phyloP scores from a whole-genome alignment of 2,797 vertebrate species.

The Danio albolineatus region DNA sequence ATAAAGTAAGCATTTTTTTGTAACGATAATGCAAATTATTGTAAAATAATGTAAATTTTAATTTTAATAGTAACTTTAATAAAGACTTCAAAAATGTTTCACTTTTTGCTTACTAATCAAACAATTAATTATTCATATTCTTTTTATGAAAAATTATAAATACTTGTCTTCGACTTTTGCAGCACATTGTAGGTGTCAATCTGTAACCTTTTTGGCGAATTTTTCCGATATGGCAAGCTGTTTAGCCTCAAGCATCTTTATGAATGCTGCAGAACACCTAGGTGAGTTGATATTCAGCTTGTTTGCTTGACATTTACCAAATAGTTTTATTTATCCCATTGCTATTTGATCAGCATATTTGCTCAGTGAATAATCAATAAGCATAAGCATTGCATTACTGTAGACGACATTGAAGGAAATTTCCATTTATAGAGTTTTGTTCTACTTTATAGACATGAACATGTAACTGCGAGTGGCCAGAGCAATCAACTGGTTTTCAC shows the following conservation, averaged over 20 bases:
- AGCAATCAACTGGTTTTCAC: background rate
- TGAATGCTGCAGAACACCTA: constrained; percentile 61
- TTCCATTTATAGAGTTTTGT: constrained; percentile 14
- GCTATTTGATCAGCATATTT: constrained; percentile 47
- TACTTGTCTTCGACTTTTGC: background rate
- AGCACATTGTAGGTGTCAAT: background rate
- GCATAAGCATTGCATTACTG: constrained; percentile 53
- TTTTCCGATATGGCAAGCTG: constrained; percentile 58
- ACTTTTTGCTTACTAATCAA: too few relatives aligned
- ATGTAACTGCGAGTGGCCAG: constrained; percentile 26
- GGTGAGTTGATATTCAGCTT: constrained; percentile 45
- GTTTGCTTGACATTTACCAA: constrained; percentile 55
- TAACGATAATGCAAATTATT: too few relatives aligned
- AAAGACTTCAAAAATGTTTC: too few relatives aligned
- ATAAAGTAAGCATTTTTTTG: too few relatives aligned
- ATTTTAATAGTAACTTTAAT: too few relatives aligned
- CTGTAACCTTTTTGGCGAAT: constrained; percentile 60
- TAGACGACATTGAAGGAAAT: constrained; percentile 40
- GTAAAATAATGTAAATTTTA: too few relatives aligned
- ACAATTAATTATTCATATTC: too few relatives aligned
- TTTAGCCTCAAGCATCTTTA: constrained; percentile 41
- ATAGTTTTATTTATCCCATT: constrained; percentile 54
- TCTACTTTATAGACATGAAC: constrained; percentile 26
- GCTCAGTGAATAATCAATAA: constrained; percentile 56
- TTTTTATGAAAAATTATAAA: too few relatives aligned